A percentile compares a stretch with the other conserved stretches of the same genome.
These are phyloP conservation scores for Pimephales promelas DNA, from an alignment of 2,113 vertebrate genomes.

Conservation along the genomic window DNA sequence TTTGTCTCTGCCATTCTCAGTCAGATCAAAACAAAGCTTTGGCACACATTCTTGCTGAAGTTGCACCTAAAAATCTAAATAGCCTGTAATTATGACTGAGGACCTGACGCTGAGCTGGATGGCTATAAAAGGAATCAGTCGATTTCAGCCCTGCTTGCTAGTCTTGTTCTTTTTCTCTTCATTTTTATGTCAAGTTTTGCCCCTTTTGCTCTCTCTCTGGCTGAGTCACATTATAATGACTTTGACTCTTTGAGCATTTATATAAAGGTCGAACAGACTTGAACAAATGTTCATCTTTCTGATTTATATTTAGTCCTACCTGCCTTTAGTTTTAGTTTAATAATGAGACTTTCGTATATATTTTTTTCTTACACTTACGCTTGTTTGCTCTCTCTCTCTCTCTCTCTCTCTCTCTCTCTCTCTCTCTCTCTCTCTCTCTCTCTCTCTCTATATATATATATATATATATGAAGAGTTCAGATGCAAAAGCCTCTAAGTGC, in stretches of 20 bases:
- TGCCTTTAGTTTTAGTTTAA: background rate
- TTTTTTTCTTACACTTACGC: background rate
- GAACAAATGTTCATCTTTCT: background rate
- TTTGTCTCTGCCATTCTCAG: background rate
- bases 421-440: no score
- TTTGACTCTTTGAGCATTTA: background rate
- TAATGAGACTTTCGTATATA: background rate
- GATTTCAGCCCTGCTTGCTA: conserved; percentile 23
- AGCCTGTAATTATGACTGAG: conserved; percentile 43
- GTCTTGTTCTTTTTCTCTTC: conserved; percentile 21
- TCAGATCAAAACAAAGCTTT: conserved; percentile 25
- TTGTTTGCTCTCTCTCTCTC: no score
- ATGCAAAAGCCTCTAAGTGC: no score
- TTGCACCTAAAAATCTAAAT: conserved; percentile 46
- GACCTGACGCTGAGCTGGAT: conserved; percentile 36
- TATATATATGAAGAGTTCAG: no score
- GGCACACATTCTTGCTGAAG: conserved; percentile 46
- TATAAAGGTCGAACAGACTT: background rate
- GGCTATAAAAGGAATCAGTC: conserved; percentile 47
- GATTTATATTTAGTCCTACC: background rate
- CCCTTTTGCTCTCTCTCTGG: conserved; percentile 4
- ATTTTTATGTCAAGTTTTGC: conserved; percentile 7
- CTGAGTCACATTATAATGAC: conserved; percentile 12
- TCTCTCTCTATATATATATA: no score
- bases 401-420: no score